phyloP scores from a whole-genome alignment of 2,888 invertebrate species.

The Eulithis prunata region DNA sequence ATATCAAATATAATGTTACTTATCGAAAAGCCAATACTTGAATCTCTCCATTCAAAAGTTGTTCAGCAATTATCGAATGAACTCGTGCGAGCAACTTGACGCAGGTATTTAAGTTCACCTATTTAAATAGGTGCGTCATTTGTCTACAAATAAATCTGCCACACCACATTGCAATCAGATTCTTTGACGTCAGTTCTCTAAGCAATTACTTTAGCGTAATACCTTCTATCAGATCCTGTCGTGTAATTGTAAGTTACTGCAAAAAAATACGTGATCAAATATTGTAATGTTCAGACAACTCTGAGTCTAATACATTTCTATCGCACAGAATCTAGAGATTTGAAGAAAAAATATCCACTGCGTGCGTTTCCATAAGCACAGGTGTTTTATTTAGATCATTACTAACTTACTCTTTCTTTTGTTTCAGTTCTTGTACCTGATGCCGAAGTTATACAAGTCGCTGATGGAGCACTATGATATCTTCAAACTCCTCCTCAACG shows the following conservation, averaged over 20 bases:
- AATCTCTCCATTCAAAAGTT: slow-evolving; percentile 7
- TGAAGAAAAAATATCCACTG: too few species aligned
- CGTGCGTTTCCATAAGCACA: too few species aligned
- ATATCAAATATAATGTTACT: too few species aligned
- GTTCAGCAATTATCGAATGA: slow-evolving; percentile 13
- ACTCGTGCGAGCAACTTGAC: slow-evolving; percentile 21
- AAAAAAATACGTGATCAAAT: too few species aligned
- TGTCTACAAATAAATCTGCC: slow-evolving; percentile 22
- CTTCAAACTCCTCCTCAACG: slow-evolving; percentile 65
- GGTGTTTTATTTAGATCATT: not conserved
- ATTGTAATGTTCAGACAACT: too few species aligned
- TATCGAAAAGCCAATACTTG: too few species aligned
- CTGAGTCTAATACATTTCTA: too few species aligned
- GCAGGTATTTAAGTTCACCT: slow-evolving; percentile 11
- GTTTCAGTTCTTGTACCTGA: slow-evolving; percentile 83
- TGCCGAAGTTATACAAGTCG: slow-evolving; percentile 84
- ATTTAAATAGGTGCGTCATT: slow-evolving; percentile 32
- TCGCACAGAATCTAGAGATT: too few species aligned
- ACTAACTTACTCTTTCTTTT: slow-evolving; percentile 58
- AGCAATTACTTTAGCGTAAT: slow-evolving; percentile 3
- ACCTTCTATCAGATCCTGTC: not conserved
- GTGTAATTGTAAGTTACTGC: not conserved
- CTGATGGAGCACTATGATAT: slow-evolving; percentile 69
- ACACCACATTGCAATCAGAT: slow-evolving; percentile 27
- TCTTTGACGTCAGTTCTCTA: slow-evolving; percentile 24